Evolutionary conservation across 2,113 vertebrate genomes (phyloP).

Genomic region (Bubo blakistoni): DNA sequence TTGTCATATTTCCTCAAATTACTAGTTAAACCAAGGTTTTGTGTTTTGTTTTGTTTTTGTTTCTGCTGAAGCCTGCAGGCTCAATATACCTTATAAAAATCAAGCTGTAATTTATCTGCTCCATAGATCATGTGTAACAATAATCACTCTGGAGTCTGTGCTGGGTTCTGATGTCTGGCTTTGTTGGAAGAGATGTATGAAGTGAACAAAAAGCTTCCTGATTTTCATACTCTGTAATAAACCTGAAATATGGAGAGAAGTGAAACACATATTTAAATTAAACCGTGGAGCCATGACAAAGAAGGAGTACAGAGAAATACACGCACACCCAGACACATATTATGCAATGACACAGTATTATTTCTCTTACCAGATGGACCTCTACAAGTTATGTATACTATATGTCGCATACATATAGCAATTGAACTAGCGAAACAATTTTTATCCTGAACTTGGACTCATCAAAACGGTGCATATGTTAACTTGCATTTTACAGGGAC

Average conservation of each 20-base stretch:
- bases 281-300: not conserved
- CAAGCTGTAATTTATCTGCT: slow-evolving; percentile 68
- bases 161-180: slow-evolving; percentile 15
- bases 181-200: slow-evolving; percentile 62
- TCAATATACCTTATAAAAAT: slow-evolving; percentile 59
- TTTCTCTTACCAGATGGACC: slow-evolving; percentile 34
- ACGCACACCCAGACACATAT: not conserved
- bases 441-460: not conserved
- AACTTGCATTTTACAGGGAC: not conserved
- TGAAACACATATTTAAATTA: slow-evolving; percentile 45
- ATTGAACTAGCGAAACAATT: not conserved
- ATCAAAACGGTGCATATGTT: not conserved
- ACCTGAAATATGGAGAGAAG: slow-evolving; percentile 54
- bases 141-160: slow-evolving; percentile 51
- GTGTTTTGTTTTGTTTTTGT: slow-evolving; percentile 42
- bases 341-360: not conserved
- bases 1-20: slow-evolving; percentile 67
- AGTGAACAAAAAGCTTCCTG: slow-evolving; percentile 45
- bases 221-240: slow-evolving; percentile 60
- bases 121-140: slow-evolving; percentile 69
- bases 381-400: not conserved
- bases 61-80: slow-evolving; percentile 46
- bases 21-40: slow-evolving; percentile 58
- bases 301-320: not conserved
- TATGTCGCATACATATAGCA: not conserved